A percentile compares a stretch with the other conserved stretches of the same genome.
These are phyloP conservation scores for Notolabrus celidotus DNA, from an alignment of 2,797 vertebrate species.

Conservation along the genomic window DNA sequence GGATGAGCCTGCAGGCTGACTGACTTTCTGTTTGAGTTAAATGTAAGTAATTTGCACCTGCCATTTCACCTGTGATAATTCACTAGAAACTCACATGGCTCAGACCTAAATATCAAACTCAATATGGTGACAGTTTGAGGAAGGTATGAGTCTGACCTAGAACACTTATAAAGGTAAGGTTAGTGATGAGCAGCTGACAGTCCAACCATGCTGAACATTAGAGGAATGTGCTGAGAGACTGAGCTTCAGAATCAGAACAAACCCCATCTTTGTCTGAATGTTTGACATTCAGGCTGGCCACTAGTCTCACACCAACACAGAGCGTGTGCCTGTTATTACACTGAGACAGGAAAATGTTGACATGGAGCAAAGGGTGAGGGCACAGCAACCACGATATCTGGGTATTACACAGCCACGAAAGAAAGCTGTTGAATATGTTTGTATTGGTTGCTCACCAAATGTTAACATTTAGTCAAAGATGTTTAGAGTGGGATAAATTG, in stretches of 20 bases:
- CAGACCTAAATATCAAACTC: too few species aligned
- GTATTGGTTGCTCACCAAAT: too few species aligned
- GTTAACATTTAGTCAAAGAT: too few species aligned
- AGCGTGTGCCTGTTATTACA: conserved; percentile 74
- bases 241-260: conserved; percentile 62
- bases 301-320: conserved; percentile 42
- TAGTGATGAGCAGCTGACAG: not conserved
- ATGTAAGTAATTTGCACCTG: too few species aligned
- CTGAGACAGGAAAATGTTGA: conserved; percentile 32
- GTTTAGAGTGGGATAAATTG: too few species aligned
- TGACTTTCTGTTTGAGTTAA: too few species aligned
- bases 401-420: too few species aligned
- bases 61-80: too few species aligned
- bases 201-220: conserved; percentile 30
- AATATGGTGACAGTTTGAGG: too few species aligned
- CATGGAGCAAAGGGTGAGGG: not conserved
- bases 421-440: too few species aligned
- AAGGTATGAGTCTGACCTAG: not conserved
- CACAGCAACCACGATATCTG: not conserved
- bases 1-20: too few species aligned
- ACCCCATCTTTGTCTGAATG: conserved; percentile 69
- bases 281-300: conserved; percentile 49
- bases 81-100: too few species aligned
- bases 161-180: not conserved
- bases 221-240: conserved; percentile 40